Evolutionary conservation across 2,797 vertebrate species (phyloP).

Genomic region (Tangara arthus): DNA sequence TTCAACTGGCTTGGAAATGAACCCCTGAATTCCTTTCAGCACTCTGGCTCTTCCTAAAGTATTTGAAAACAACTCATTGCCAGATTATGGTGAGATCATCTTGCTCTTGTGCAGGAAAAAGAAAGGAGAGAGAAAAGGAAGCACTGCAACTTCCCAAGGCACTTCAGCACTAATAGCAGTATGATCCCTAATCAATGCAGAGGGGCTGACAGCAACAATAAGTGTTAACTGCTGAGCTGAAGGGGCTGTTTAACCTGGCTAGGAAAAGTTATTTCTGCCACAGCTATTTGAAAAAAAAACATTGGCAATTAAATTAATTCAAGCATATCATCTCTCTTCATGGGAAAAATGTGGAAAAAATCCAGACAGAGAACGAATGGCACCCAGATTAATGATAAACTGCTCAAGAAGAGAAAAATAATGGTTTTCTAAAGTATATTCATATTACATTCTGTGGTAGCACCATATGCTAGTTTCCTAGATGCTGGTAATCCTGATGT

Average conservation of each 20-base stretch:
- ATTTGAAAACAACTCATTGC: not conserved
- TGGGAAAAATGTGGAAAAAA: constrained; percentile 3
- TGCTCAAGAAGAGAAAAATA: constrained; percentile 32
- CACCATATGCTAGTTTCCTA: constrained; percentile 59
- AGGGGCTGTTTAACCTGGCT: constrained; percentile 18
- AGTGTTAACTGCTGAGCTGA: not conserved
- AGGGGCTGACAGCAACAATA: not conserved
- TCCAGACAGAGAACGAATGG: constrained; percentile 22
- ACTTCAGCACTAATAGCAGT: not conserved
- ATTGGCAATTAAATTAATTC: constrained; percentile 45
- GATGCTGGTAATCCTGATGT: constrained; percentile 54
- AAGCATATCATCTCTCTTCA: constrained; percentile 30
- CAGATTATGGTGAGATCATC: not conserved
- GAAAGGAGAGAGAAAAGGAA: not conserved
- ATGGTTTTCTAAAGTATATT: constrained; percentile 34
- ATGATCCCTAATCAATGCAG: not conserved
- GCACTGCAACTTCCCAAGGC: not conserved
- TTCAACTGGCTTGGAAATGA: not conserved
- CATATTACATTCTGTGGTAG: constrained; percentile 17
- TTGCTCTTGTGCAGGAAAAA: not conserved
- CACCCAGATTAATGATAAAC: constrained; percentile 7
- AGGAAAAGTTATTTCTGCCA: constrained; percentile 37
- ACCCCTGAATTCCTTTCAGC: not conserved
- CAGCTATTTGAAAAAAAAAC: constrained; percentile 27
- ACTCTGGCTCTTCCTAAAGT: not conserved